Evolutionary conservation across 2,113 vertebrate species (phyloP).

Genomic region (Scortum barcoo): DNA sequence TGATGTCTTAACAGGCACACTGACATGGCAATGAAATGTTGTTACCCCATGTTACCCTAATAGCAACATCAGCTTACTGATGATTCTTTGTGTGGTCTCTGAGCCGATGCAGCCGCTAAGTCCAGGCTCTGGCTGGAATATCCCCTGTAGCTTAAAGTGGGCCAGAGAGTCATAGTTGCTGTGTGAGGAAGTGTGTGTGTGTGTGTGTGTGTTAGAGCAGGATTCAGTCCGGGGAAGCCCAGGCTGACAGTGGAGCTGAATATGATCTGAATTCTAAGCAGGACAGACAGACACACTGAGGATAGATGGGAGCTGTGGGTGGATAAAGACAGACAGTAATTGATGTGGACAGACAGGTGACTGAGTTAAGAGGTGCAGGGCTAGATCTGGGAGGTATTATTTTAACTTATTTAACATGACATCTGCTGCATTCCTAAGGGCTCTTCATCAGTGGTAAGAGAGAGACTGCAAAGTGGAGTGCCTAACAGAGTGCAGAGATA

Average conservation of each 20-base stretch:
- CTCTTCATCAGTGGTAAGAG: background rate
- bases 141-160: slow-evolving; percentile 34
- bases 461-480: no score
- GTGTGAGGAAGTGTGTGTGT: background rate
- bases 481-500: background rate
- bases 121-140: slow-evolving; percentile 23
- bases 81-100: background rate
- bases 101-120: background rate
- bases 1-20: background rate
- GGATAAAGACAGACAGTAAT: background rate
- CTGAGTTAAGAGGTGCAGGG: background rate
- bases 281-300: background rate
- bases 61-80: background rate
- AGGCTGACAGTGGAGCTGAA: background rate
- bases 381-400: background rate
- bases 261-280: slow-evolving; percentile 23
- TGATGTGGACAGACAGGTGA: background rate
- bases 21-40: background rate
- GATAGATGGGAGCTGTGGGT: background rate
- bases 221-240: slow-evolving; percentile 5
- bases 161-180: background rate
- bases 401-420: background rate
- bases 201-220: background rate
- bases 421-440: background rate
- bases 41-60: background rate